Evolutionary conservation across 2,113 vertebrate genomes (phyloP), one percentile per base, ranked within the genome.

Genomic region (Lepidiolamprologus cunningtoni): DNA sequence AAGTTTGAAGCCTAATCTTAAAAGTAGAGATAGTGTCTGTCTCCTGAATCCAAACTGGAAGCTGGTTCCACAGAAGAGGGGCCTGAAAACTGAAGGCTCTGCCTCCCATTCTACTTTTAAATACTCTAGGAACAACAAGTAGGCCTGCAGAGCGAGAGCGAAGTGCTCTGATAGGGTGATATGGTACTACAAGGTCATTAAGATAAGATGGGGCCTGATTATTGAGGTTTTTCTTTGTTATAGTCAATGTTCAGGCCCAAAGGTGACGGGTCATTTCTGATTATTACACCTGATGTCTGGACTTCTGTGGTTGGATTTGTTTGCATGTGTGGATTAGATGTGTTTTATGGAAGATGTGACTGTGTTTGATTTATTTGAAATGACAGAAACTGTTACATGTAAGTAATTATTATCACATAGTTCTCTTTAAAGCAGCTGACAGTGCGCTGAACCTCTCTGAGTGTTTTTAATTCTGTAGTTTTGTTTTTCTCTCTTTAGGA

Each of bases 401-500:
- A 55, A 7, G 0, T 23, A 28, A 58, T 0, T 28, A 2, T 57
- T 0, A 9, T 16, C 5, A 58, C 13, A 2, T 0, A 2, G 7
- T 40, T 0, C 7, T 21, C n/a, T 21, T 5, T 35, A 17, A 31
- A 61, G 1, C 23, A 4, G 63, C 3, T 42, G 14, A 17, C 57
- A 13, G 35, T 40, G 19, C 1, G 5, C 5, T 4, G 4, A 71
- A 42, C 12, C 63, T 42, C 3, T 17, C 33, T 13, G 19, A 10
- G 19, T 37, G 19, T 4, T 68, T 68, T 68, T 23, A 21, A 37
- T 0, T 40, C 11, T 40, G 23, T 5, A 1, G 0, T 33, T 11
- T 5, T 31, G 1, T 42, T 21, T 14, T 87, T 31, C 81, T 9
- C 33, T 93, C 81, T 95, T 86, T 92, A 99, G 98, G 98, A 99